These are phyloP conservation scores for Sebastes vulpes DNA, from an alignment of 2,797 vertebrate species.

Conservation along the genomic window DNA sequence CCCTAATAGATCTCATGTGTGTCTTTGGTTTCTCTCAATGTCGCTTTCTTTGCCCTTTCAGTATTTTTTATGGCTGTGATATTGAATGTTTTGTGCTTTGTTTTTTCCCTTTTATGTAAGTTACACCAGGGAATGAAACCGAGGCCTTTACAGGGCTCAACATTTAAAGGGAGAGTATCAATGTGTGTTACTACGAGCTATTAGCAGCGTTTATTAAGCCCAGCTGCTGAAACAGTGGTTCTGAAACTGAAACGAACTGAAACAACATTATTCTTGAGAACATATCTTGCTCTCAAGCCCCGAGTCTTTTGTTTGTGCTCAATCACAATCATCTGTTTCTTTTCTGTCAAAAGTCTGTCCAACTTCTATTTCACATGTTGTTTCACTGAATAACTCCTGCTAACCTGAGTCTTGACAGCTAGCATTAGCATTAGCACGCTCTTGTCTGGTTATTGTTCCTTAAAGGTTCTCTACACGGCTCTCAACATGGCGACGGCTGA, in stretches of 20 bases:
- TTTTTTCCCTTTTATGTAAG: constrained; percentile 9
- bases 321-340: background rate
- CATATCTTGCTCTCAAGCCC: background rate
- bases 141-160: background rate
- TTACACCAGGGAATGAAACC: background rate
- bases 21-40: constrained; percentile 42
- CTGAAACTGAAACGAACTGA: background rate
- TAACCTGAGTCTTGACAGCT: background rate
- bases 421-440: background rate
- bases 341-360: background rate
- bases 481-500: too few relatives aligned
- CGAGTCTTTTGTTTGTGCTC: background rate
- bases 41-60: constrained; percentile 13
- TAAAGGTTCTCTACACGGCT: background rate
- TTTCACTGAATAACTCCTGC: background rate
- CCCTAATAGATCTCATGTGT: constrained; percentile 66
- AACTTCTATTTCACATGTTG: background rate
- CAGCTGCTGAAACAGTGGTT: background rate
- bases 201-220: background rate
- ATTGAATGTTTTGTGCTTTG: constrained; percentile 27
- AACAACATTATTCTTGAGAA: background rate
- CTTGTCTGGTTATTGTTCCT: background rate
- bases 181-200: background rate
- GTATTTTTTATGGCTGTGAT: constrained; percentile 20
- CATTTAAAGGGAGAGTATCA: background rate